Conservation (phyloP, 2,113 vertebrate genomes). For the Lucifuga dentata region DNA sequence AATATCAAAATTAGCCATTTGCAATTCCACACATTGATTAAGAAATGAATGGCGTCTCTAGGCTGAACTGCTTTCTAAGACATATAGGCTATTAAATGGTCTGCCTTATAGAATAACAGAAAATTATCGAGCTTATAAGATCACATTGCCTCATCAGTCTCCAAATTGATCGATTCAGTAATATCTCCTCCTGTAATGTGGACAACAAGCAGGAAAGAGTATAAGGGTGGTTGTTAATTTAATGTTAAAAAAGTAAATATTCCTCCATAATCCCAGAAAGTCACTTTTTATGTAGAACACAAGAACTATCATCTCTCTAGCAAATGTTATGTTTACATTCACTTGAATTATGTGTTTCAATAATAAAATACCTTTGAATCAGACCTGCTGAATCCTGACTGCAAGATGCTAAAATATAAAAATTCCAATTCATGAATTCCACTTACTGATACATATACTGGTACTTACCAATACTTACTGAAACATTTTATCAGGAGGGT, state of each 20-base stretch:
- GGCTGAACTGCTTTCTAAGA: slow-evolving; percentile 24
- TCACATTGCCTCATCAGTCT: slow-evolving; percentile 42
- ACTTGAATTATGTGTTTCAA: no score
- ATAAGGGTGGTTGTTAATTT: neutral
- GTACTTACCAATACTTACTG: no score
- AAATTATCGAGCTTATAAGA: slow-evolving; percentile 40
- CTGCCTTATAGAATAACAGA: slow-evolving; percentile 27
- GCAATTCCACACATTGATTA: slow-evolving; percentile 32
- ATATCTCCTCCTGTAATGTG: slow-evolving; percentile 1
- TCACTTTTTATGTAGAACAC: neutral
- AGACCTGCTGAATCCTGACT: no score
- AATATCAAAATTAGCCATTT: slow-evolving; percentile 23
- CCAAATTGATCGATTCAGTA: slow-evolving; percentile 31
- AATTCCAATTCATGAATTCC: no score
- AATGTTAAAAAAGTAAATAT: neutral
- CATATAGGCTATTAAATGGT: slow-evolving; percentile 35
- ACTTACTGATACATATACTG: no score
- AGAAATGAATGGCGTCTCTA: slow-evolving; percentile 7
- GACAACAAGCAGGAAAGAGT: slow-evolving; percentile 1
- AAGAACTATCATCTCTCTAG: no score
- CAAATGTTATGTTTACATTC: no score
- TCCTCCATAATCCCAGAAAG: neutral
- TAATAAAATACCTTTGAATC: slow-evolving; percentile 41
- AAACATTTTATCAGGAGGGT: slow-evolving; percentile 23
- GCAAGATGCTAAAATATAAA: no score